These are phyloP conservation scores for Belonocnema kinseyi DNA, from an alignment of 1,140 invertebrate species.

Conservation along the genomic window DNA sequence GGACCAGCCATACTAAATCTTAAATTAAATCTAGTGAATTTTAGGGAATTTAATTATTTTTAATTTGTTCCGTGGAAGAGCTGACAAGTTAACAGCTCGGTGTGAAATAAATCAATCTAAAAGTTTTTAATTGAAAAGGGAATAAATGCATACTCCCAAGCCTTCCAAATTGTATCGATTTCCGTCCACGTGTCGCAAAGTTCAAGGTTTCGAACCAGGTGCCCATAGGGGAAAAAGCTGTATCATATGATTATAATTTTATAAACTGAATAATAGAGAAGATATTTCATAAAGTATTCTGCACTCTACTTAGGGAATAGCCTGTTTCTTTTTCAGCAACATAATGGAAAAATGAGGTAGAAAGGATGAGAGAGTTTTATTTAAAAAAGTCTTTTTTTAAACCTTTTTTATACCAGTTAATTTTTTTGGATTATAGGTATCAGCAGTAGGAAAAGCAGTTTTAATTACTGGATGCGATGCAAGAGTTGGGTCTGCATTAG, in stretches of 20 bases:
- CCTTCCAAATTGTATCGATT: constrained; percentile 13
- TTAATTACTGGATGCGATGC: constrained; percentile 91
- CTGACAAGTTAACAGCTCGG: neutral
- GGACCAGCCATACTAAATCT: no score
- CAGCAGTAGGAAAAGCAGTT: constrained; percentile 86
- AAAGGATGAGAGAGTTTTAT: neutral
- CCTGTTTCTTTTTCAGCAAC: neutral
- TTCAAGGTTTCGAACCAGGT: constrained; percentile 8
- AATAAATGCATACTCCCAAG: neutral
- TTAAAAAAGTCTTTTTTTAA: neutral
- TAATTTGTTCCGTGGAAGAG: neutral
- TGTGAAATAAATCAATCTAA: neutral
- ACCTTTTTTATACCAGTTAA: neutral
- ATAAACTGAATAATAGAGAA: constrained; percentile 17
- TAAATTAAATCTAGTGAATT: no score
- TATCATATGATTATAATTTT: no score
- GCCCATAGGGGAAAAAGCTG: neutral
- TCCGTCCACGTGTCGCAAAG: constrained; percentile 24
- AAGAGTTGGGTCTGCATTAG: constrained; percentile 84
- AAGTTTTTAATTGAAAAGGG: constrained; percentile 3
- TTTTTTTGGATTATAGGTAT: constrained; percentile 77
- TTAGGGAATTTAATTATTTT: no score
- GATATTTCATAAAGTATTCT: neutral
- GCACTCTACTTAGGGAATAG: neutral
- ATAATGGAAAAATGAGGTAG: neutral